Evolutionary conservation across 2,113 vertebrate species (phyloP).

Genomic region (Syrrhaptes paradoxus): DNA sequence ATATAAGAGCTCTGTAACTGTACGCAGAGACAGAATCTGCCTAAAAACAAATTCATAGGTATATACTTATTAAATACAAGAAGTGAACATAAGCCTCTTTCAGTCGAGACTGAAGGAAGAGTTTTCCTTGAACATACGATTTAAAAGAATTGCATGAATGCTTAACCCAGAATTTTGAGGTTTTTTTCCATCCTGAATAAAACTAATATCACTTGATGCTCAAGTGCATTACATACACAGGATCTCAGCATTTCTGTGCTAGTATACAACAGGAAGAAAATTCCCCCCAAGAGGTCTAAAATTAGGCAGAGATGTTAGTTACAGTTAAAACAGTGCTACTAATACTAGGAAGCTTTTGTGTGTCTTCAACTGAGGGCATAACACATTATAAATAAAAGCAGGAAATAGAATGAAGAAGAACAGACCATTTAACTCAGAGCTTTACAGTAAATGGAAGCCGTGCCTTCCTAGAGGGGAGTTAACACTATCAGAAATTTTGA

Average conservation of each 20-base stretch:
- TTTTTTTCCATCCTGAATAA: background rate
- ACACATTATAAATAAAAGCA: background rate
- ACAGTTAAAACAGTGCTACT: background rate
- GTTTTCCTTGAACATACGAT: background rate
- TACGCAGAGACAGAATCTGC: background rate
- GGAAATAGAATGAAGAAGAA: background rate
- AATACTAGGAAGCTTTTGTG: background rate
- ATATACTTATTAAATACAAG: background rate
- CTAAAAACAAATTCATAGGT: background rate
- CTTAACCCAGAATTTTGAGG: background rate
- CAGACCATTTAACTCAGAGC: background rate
- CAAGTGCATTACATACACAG: background rate
- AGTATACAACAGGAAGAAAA: background rate
- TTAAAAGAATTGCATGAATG: background rate
- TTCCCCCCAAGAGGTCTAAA: background rate
- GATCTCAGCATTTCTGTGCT: background rate
- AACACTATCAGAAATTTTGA: background rate
- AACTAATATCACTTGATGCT: background rate
- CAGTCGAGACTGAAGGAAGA: background rate
- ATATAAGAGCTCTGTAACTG: background rate
- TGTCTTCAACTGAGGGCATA: background rate
- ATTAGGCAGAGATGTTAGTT: background rate
- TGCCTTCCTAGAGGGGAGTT: background rate
- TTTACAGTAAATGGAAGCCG: background rate
- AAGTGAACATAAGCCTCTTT: background rate